Base-by-base conservation (phyloP, 2,888 invertebrate species). In the Drosophila gaucha region DNA sequence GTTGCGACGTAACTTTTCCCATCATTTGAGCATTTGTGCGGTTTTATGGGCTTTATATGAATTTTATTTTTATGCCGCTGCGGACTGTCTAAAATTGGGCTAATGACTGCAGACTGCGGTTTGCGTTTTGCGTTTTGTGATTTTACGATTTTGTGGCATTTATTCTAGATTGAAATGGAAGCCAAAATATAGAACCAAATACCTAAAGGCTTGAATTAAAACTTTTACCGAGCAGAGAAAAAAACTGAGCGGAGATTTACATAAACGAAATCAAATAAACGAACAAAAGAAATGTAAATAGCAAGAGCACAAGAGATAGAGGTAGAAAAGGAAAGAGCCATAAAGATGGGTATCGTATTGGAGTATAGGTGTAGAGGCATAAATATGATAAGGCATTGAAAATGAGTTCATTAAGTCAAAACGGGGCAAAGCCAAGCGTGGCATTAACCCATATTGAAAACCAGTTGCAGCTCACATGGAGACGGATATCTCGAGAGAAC, bases 61-160 rank as follows among this genome's bases (percentile, higher is more conserved):
- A 54, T 65, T 65, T 54, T 56, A 59, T 65, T 62, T 69, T 35
- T 44, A 66, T 72, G 39, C 51, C 56, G 46, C 71, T 54, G 33
- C 52, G 47, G 47, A 59, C 16, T 43, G 62, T 52, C 60, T 57
- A n/a, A 60, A 89, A 78, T 68, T 77, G 72, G 88, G 80, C 85
- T 86, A 88, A 88, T 88, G 77, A 70, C 75, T 76, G 71, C 67
- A 70, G 80, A 63, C 59, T 78, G 74, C 69, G 80, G 74, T 63
- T 75, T 47, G 44, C 18, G 55, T 71, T n/a, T n/a, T n/a, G n/a
- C n/a, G n/a, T n/a, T n/a, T n/a, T n/a, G n/a, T n/a, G n/a, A n/a
- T n/a, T n/a, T n/a, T n/a, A n/a, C n/a, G n/a, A n/a, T n/a, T n/a
- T n/a, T 49, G 30, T 47, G 46, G 52, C 39, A 47, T 60, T 73